These are phyloP conservation scores for Himantopus leucocephalus DNA, from an alignment of 2,113 vertebrate genomes.

Conservation along the genomic window DNA sequence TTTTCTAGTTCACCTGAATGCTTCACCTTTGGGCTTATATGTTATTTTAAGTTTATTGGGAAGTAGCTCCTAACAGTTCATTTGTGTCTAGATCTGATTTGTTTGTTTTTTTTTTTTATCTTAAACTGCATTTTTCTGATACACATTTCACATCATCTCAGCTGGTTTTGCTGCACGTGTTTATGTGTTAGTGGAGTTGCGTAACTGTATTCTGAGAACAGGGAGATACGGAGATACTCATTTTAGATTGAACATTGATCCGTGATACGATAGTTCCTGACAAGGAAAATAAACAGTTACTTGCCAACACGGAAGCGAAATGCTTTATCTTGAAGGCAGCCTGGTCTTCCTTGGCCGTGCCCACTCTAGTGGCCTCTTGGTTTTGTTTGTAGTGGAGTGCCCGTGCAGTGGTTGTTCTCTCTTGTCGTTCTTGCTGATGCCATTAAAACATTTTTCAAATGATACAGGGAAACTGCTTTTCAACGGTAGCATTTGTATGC, in stretches of 20 bases:
- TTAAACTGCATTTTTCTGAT: background rate
- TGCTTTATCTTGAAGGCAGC: background rate
- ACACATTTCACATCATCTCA: fast-evolving
- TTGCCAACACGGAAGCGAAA: background rate
- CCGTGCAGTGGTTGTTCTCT: background rate
- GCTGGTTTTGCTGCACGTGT: background rate
- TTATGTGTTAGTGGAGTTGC: background rate
- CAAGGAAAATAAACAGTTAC: background rate
- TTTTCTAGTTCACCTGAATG: background rate
- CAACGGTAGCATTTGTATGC: background rate
- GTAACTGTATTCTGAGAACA: background rate
- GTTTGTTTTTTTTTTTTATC: background rate
- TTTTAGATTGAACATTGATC: background rate
- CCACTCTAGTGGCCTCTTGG: background rate
- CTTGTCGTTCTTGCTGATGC: background rate
- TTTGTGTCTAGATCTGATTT: background rate
- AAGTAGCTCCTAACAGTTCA: background rate
- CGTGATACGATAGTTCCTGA: background rate
- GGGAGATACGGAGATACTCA: background rate
- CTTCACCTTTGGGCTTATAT: background rate
- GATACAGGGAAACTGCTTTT: background rate
- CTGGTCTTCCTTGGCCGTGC: background rate
- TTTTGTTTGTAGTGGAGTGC: background rate
- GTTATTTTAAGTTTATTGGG: background rate
- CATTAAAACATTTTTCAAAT: background rate